Conservation (phyloP, 1,140 invertebrate genomes). For the Carcinoscorpius rotundicauda region DNA sequence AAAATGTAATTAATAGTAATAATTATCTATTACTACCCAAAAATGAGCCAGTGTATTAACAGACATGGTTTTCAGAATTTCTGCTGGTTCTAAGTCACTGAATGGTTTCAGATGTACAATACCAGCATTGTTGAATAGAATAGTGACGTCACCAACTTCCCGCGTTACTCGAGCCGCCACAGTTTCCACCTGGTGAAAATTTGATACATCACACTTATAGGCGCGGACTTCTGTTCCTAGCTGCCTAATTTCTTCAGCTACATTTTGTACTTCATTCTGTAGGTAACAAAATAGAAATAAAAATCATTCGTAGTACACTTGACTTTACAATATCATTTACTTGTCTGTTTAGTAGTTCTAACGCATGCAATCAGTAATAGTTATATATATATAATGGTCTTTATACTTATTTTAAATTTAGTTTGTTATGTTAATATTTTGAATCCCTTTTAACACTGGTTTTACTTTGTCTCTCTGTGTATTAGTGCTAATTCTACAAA, state of each 20-base stretch:
- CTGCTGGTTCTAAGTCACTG: constrained; percentile 45
- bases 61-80: constrained; percentile 55
- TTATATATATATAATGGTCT: too few species aligned
- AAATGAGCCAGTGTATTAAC: constrained; percentile 68
- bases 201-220: constrained; percentile 40
- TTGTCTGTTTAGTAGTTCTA: too few species aligned
- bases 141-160: constrained; percentile 32
- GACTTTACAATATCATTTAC: too few species aligned
- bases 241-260: constrained; percentile 20
- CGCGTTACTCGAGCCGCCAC: constrained; percentile 17
- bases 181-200: constrained; percentile 21
- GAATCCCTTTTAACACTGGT: too few species aligned
- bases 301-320: too few species aligned
- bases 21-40: constrained; percentile 43
- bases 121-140: constrained; percentile 76
- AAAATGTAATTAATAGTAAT: not conserved
- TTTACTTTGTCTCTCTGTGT: too few species aligned
- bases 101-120: constrained; percentile 68
- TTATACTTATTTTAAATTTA: too few species aligned
- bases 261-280: not conserved
- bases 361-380: too few species aligned
- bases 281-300: too few species aligned
- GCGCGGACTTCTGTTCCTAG: constrained; percentile 25
- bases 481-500: too few species aligned
- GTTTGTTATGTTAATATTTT: too few species aligned